Evolutionary conservation across 1,140 invertebrate genomes (phyloP).

Genomic region (Brachionus sp.): DNA sequence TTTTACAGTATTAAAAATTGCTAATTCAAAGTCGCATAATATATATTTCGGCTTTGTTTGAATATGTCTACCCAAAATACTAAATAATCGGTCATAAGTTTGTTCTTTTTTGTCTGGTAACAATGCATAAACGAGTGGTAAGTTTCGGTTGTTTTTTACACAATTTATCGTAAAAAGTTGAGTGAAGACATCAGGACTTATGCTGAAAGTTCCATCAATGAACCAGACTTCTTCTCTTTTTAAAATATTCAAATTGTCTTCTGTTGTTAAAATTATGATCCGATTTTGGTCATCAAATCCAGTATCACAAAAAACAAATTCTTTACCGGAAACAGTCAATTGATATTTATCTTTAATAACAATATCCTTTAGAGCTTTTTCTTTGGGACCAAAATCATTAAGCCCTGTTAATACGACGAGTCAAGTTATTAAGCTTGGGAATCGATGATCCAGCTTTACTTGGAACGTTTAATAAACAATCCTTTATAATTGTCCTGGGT

Average conservation of each 20-base stretch:
- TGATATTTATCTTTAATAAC: no score
- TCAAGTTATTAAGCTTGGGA: no score
- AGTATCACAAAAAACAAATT: no score
- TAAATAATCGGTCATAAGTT: slow-evolving; percentile 3
- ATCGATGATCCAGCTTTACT: no score
- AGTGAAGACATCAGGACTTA: slow-evolving; percentile 11
- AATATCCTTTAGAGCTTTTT: no score
- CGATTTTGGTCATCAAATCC: no score
- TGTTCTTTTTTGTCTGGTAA: slow-evolving; percentile 10
- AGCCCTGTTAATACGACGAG: no score
- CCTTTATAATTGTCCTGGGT: no score
- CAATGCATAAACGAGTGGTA: slow-evolving; percentile 7
- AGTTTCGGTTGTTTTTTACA: slow-evolving; percentile 9
- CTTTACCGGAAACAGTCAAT: no score
- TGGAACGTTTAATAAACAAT: no score
- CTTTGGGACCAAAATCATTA: no score
- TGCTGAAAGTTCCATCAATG: neutral
- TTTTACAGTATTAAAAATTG: neutral
- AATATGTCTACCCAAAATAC: neutral
- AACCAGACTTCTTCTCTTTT: neutral
- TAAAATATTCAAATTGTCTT: slow-evolving; percentile 1
- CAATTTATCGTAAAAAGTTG: slow-evolving; percentile 11
- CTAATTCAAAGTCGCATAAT: slow-evolving; percentile 4
- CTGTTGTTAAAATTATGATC: neutral
- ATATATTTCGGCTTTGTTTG: slow-evolving; percentile 10